Percentiles rank a stretch among this genome's conserved stretches.
Evolutionary conservation across 2,113 vertebrate genomes (phyloP).

Genomic region (Pomatorhinus ruficollis): DNA sequence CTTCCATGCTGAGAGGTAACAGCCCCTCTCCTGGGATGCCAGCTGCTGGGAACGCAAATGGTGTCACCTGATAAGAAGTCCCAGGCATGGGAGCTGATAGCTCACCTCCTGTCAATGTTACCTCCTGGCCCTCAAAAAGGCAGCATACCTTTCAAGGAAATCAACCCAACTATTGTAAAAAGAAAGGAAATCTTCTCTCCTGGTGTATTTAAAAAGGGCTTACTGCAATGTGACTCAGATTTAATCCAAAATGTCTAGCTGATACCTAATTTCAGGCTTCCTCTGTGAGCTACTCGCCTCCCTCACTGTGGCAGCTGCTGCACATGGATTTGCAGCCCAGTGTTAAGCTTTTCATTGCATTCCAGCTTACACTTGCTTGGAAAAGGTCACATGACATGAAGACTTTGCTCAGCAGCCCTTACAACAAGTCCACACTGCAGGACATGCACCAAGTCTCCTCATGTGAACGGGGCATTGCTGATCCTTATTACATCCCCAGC

Average conservation of each 20-base stretch:
- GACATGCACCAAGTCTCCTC: not conserved
- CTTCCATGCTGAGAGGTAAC: not conserved
- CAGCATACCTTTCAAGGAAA: not conserved
- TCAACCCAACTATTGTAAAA: not conserved
- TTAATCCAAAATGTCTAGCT: not conserved
- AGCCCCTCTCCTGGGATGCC: not conserved
- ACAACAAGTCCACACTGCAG: not conserved
- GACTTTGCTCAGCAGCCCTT: not conserved
- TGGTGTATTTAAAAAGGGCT: not conserved
- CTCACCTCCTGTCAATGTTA: not conserved
- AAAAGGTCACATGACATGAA: not conserved
- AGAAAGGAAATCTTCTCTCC: not conserved
- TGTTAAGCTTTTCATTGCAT: not conserved
- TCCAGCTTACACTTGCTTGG: not conserved
- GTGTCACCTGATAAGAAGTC: not conserved
- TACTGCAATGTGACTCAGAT: not conserved
- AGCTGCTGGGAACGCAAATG: not conserved
- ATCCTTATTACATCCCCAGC: not conserved
- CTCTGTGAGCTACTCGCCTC: not conserved
- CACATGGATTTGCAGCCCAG: not conserved
- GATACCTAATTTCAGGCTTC: not conserved
- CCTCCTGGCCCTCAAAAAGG: not conserved
- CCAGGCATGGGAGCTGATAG: not conserved
- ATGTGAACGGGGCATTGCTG: fast-evolving
- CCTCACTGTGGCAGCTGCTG: not conserved